phyloP scores from a whole-genome alignment of 2,113 vertebrate species.

The Petrocephalus zakoni region DNA sequence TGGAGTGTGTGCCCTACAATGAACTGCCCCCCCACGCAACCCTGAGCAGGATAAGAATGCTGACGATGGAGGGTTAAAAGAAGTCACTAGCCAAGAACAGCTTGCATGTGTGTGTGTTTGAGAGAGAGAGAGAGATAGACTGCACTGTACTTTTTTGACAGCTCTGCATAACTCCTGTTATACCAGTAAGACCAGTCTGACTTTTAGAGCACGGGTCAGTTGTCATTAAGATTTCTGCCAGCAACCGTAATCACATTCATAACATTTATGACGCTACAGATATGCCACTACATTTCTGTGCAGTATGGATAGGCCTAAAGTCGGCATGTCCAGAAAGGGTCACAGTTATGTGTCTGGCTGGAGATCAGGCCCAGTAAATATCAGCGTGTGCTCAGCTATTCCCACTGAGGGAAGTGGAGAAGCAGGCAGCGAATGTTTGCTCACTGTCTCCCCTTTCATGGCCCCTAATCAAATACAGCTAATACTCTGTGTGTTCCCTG shows the following conservation, averaged over 20 bases:
- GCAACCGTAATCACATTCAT: not conserved
- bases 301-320: not conserved
- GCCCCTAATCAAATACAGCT: not conserved
- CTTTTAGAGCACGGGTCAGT: not conserved
- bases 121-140: not conserved
- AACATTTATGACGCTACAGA: not conserved
- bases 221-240: not conserved
- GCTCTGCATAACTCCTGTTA: not conserved
- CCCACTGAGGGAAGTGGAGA: not conserved
- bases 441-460: not conserved
- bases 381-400: not conserved
- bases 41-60: not conserved
- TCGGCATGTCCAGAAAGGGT: not conserved
- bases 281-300: not conserved
- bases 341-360: not conserved
- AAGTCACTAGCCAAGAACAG: not conserved
- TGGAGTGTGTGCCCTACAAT: not conserved
- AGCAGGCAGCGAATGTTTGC: not conserved
- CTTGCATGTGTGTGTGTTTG: not conserved
- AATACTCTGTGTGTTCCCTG: not conserved
- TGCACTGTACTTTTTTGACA: not conserved
- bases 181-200: not conserved
- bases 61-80: not conserved
- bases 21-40: not conserved
- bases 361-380: constrained; percentile 9